Percentiles rank a stretch among this genome's conserved stretches.
phyloP scores from a whole-genome alignment of 1,140 invertebrate species.

The Drosophila virilis region DNA sequence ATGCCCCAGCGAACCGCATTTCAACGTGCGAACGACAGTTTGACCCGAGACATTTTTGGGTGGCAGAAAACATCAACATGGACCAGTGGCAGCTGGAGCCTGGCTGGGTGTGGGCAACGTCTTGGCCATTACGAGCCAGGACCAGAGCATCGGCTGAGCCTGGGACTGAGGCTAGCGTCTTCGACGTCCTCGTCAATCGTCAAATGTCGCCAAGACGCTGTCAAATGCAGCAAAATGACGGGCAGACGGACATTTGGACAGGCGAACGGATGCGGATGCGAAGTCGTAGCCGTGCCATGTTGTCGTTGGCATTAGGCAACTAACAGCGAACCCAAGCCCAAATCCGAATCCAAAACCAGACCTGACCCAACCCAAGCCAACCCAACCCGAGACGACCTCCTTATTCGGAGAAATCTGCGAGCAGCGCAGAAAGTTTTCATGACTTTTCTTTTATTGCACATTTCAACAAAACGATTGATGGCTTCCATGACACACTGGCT shows the following conservation, averaged over 20 bases:
- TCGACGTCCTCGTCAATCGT: slow-evolving; percentile 83
- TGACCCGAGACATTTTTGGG: slow-evolving; percentile 73
- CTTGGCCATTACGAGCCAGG: slow-evolving; percentile 67
- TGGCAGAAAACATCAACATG: slow-evolving; percentile 50
- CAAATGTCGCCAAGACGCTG: slow-evolving; percentile 81
- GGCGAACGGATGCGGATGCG: slow-evolving; percentile 27
- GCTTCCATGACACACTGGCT: slow-evolving; percentile 75
- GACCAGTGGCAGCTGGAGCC: slow-evolving; percentile 3
- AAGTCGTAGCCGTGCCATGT: slow-evolving; percentile 57
- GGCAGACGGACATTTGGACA: slow-evolving; percentile 39
- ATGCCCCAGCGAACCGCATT: slow-evolving; percentile 60
- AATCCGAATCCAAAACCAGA: slow-evolving; percentile 5
- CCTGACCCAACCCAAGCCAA: slow-evolving; percentile 10
- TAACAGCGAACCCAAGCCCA: slow-evolving; percentile 38
- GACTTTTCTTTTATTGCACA: slow-evolving; percentile 84
- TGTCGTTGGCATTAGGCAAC: slow-evolving; percentile 78
- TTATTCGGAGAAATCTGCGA: slow-evolving; percentile 68
- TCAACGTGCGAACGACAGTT: slow-evolving; percentile 82
- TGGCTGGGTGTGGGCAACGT: background rate
- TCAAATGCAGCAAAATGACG: slow-evolving; percentile 76
- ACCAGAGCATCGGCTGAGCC: slow-evolving; percentile 1
- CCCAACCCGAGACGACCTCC: background rate
- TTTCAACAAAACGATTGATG: slow-evolving; percentile 84
- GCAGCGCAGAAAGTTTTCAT: slow-evolving; percentile 83
- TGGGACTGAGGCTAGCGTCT: slow-evolving; percentile 29